Percentiles rank a stretch among this genome's conserved stretches.
These are phyloP conservation scores for Lissonota sp. DNA, from an alignment of 2,888 invertebrate species.

Conservation along the genomic window DNA sequence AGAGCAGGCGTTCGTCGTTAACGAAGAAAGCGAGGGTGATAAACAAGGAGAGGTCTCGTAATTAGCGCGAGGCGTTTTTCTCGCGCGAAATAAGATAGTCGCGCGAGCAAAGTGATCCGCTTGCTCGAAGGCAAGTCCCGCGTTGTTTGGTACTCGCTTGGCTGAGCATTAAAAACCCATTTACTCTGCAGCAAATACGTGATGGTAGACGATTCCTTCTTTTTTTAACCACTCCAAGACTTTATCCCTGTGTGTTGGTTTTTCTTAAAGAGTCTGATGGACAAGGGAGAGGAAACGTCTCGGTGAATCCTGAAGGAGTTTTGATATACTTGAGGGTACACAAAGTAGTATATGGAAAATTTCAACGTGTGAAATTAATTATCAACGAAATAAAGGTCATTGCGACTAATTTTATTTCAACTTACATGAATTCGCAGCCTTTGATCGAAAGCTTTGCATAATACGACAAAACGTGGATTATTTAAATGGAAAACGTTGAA, in stretches of 20 bases:
- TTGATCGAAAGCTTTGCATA: too few species aligned
- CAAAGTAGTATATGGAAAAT: background rate
- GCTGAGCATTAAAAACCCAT: constrained; percentile 63
- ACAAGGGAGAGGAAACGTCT: background rate
- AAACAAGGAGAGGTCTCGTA: constrained; percentile 47
- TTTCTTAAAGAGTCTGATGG: background rate
- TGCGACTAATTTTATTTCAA: background rate
- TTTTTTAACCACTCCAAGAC: background rate
- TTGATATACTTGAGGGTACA: too few species aligned
- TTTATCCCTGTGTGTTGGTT: background rate
- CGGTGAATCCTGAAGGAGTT: background rate
- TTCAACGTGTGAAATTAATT: background rate
- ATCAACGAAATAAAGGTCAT: background rate
- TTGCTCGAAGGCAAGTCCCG: constrained; percentile 23
- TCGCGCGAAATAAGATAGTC: constrained; percentile 18
- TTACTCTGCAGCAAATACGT: constrained; percentile 38
- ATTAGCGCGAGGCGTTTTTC: constrained; percentile 56
- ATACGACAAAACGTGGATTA: too few species aligned
- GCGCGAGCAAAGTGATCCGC: background rate
- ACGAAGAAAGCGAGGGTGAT: background rate
- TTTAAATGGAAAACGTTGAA: too few species aligned
- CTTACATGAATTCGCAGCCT: too few species aligned
- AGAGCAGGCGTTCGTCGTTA: constrained; percentile 39
- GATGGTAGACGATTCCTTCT: constrained; percentile 2
- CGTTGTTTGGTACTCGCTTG: constrained; percentile 18